phyloP scores from a whole-genome alignment of 2,113 vertebrate species.

The Callospermophilus lateralis region DNA sequence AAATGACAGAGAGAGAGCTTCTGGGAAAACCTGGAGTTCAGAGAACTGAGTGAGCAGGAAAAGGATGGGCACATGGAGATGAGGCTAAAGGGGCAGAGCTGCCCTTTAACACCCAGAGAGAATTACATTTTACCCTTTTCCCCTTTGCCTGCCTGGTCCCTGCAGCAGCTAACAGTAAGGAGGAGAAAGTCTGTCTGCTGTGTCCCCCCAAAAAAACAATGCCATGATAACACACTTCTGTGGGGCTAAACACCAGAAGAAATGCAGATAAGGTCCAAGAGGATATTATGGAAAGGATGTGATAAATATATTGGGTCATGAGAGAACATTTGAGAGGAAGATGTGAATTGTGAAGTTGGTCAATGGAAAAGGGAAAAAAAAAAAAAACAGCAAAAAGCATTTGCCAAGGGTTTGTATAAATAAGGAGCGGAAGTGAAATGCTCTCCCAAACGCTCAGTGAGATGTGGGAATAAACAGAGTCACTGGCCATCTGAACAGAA shows the following conservation, averaged over 20 bases:
- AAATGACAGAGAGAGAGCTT: constrained; percentile 49
- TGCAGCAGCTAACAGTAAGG: background rate
- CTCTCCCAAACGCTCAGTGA: constrained; percentile 31
- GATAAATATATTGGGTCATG: background rate
- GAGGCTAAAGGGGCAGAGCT: background rate
- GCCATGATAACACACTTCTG: background rate
- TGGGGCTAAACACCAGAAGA: background rate
- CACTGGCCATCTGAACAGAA: background rate
- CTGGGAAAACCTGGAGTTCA: constrained; percentile 41
- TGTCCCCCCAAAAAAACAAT: background rate
- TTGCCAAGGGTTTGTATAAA: constrained; percentile 24
- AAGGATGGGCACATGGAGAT: background rate
- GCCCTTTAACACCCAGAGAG: background rate
- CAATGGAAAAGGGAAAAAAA: background rate
- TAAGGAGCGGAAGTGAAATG: background rate
- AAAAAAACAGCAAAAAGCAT: background rate
- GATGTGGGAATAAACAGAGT: background rate
- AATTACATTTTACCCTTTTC: background rate
- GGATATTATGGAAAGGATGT: constrained; percentile 53
- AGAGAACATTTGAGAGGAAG: constrained; percentile 51
- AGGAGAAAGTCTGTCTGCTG: background rate
- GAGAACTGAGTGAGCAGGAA: background rate
- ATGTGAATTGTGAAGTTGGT: constrained; percentile 4
- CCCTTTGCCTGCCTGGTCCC: background rate
- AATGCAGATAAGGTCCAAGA: background rate